These are phyloP conservation scores for Cephalopachus bancanus DNA, from an alignment of 2,797 vertebrate genomes.

Conservation along the genomic window DNA sequence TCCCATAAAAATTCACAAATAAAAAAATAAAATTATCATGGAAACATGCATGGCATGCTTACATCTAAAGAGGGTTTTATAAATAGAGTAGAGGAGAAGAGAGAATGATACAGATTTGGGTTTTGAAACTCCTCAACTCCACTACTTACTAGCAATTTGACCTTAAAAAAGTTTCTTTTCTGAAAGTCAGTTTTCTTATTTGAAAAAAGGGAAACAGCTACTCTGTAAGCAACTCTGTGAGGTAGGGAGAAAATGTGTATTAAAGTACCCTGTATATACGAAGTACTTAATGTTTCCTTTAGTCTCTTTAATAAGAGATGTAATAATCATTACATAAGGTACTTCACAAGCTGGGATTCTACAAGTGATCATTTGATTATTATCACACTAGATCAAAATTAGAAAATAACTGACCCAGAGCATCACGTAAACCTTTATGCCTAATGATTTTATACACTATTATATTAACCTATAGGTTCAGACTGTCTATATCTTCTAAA, in stretches of 20 bases:
- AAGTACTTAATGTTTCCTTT: background rate
- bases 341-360: conserved; percentile 42
- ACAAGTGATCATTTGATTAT: background rate
- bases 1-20: conserved; percentile 54
- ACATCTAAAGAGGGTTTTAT: conserved; percentile 52
- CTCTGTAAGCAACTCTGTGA: background rate
- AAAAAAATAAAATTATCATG: conserved; percentile 49
- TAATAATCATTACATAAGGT: conserved; percentile 20
- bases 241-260: background rate
- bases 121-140: conserved; percentile 60
- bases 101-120: conserved; percentile 28
- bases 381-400: conserved; percentile 1
- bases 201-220: conserved; percentile 62
- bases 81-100: background rate
- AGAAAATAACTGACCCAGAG: background rate
- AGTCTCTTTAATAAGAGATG: background rate
- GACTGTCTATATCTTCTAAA: conserved; percentile 72
- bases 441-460: background rate
- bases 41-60: background rate
- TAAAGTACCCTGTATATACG: conserved; percentile 23
- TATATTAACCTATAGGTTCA: conserved; percentile 59
- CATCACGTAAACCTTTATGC: background rate
- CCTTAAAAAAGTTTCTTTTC: conserved; percentile 63
- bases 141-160: conserved; percentile 58
- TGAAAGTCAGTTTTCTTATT: conserved; percentile 65